These are phyloP conservation scores for Takifugu ocellatus DNA, from an alignment of 2,797 vertebrate genomes.

Conservation along the genomic window DNA sequence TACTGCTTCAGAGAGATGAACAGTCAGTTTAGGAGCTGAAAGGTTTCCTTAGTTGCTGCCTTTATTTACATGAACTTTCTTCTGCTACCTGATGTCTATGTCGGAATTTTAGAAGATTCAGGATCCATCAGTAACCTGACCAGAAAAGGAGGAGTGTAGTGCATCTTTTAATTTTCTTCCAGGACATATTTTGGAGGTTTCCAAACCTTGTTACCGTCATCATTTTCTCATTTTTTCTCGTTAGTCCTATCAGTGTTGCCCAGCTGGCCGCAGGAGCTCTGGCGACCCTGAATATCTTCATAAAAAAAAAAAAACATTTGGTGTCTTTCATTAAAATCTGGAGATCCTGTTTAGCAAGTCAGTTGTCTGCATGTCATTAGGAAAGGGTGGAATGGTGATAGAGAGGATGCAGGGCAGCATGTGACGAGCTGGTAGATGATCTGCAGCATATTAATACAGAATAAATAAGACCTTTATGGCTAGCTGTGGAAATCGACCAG, in stretches of 20 bases:
- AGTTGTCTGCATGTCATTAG: slow-evolving; percentile 49
- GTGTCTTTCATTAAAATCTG: slow-evolving; percentile 33
- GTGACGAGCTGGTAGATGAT: slow-evolving; percentile 37
- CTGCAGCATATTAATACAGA: slow-evolving; percentile 32
- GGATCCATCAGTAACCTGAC: slow-evolving; percentile 30
- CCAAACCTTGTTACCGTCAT: slow-evolving; percentile 22
- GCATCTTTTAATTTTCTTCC: slow-evolving; percentile 31
- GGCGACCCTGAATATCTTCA: slow-evolving; percentile 15
- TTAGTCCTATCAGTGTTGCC: slow-evolving; percentile 33
- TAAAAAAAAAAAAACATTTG: slow-evolving; percentile 10
- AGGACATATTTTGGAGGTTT: slow-evolving; percentile 41
- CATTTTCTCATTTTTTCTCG: slow-evolving; percentile 36
- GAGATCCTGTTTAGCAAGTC: slow-evolving; percentile 25
- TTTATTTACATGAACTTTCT: slow-evolving; percentile 31
- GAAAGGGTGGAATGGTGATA: slow-evolving; percentile 18
- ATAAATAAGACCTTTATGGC: slow-evolving; percentile 27
- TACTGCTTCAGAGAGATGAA: slow-evolving; percentile 37
- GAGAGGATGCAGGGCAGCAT: slow-evolving; percentile 42
- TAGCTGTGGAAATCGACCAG: slow-evolving; percentile 38
- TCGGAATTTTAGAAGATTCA: neutral
- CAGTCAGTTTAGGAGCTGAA: slow-evolving; percentile 22
- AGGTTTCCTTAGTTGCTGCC: slow-evolving; percentile 11
- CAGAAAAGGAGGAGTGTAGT: slow-evolving; percentile 43
- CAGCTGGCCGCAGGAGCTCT: neutral
- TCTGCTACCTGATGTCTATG: slow-evolving; percentile 25